These are phyloP conservation scores for Notamacropus eugenii DNA, from an alignment of 2,797 vertebrate genomes.

Conservation along the genomic window DNA sequence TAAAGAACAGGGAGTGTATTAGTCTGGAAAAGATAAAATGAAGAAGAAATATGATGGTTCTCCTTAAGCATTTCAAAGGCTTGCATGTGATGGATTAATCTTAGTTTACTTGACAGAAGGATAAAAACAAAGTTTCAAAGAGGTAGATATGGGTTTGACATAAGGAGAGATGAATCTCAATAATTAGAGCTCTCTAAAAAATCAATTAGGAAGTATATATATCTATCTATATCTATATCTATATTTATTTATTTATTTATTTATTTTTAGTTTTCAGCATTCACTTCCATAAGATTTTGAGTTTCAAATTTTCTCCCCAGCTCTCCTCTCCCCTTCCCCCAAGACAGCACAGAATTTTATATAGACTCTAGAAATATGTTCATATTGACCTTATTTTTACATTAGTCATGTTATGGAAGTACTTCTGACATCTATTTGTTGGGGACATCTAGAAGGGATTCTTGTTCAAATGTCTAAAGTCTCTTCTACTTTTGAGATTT, in stretches of 20 bases:
- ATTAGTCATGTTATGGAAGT: neutral
- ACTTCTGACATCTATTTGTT: neutral
- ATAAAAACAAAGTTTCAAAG: neutral
- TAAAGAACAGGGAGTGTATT: neutral
- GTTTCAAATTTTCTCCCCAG: too few relatives aligned
- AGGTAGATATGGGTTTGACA: neutral
- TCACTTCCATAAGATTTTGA: too few relatives aligned
- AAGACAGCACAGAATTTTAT: too few relatives aligned
- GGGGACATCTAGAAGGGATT: neutral
- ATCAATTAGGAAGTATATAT: neutral
- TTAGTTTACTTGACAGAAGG: neutral
- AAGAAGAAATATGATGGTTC: neutral
- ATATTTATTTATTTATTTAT: too few relatives aligned
- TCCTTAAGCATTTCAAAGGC: neutral
- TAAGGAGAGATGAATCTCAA: neutral
- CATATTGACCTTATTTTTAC: too few relatives aligned
- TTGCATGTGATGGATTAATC: neutral
- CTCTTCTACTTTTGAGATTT: neutral
- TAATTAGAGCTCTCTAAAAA: neutral
- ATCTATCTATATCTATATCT: too few relatives aligned
- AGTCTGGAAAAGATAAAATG: neutral
- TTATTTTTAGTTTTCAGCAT: too few relatives aligned
- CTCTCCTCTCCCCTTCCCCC: too few relatives aligned
- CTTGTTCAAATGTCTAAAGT: neutral
- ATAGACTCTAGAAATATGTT: too few relatives aligned